phyloP scores from a whole-genome alignment of 2,797 vertebrate genomes.

The Apodemus agrarius region DNA sequence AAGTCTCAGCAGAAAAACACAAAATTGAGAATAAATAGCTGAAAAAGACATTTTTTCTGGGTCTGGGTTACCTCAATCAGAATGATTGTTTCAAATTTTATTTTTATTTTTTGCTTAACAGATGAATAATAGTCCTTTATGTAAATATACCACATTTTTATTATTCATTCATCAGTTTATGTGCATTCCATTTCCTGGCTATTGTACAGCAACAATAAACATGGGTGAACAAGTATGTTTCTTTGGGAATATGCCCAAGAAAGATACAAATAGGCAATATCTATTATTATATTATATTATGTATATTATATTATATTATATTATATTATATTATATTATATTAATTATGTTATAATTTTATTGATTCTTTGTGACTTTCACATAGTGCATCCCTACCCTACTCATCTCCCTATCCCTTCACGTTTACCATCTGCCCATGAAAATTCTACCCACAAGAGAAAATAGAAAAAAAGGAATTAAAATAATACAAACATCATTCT shows the following conservation, averaged over 20 bases:
- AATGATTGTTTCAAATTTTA: neutral
- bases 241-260: neutral
- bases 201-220: neutral
- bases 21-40: neutral
- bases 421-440: neutral
- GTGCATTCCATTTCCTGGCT: neutral
- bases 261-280: neutral
- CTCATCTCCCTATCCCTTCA: neutral
- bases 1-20: neutral
- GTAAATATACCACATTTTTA: neutral
- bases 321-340: no score
- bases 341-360: neutral
- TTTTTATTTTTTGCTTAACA: neutral
- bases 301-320: no score
- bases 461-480: neutral
- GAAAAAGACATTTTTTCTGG: neutral
- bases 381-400: neutral
- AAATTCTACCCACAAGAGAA: neutral
- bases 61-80: neutral
- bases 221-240: neutral
- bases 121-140: neutral
- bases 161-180: neutral
- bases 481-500: neutral
- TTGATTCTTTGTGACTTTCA: neutral
- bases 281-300: neutral